Base-by-base conservation (phyloP, 2,113 vertebrate species). In the Casuarius casuarius region DNA sequence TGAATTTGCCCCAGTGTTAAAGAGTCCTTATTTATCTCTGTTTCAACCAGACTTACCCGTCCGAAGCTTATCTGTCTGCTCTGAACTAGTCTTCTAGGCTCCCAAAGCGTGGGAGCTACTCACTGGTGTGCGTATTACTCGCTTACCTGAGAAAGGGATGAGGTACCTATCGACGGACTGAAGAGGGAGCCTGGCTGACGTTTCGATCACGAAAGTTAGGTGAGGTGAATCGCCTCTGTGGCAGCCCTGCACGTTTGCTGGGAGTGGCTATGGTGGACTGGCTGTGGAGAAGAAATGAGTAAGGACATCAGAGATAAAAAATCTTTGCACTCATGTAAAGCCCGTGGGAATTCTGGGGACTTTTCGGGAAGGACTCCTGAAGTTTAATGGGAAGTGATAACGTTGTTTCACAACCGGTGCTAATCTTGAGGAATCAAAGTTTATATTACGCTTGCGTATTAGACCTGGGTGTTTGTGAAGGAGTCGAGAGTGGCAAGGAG, bases 351-450 rank as follows among this genome's bases (percentile, higher is more conserved):
- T 94, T 92, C 71, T 26, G 94, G 95, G 89, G 91, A 94, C 87
- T 94, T 96, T 95, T 94, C 17, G 17, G 94, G 51, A 94, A 96
- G 94, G 85, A 86, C 75, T 97, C 72, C 81, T 95, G 89, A 92
- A 65, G 42, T 61, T 71, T 84, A 79, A 82, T 44, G 68, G 72
- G 84, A 77, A 95, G 59, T 2, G 94, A 96, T 97, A 97, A 96
- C 65, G 76, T 75, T 83, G 93, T 97, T 98, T 96, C 96, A 87
- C 94, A 97, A 92, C 89, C 89, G 35, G 79, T 3, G 20, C 56
- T 97, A 94, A 94, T 97, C 97, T 97, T 21, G 4, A 97, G 93
- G 85, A 94, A 87, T 16, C 3, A 14, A 42, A 89, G 97, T 95
- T 96, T 93, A 22, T 86, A 48, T 94, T 96, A 66, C 42, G 59